Evolutionary conservation across 2,888 invertebrate species (phyloP).

Genomic region (Sesia apiformis): DNA sequence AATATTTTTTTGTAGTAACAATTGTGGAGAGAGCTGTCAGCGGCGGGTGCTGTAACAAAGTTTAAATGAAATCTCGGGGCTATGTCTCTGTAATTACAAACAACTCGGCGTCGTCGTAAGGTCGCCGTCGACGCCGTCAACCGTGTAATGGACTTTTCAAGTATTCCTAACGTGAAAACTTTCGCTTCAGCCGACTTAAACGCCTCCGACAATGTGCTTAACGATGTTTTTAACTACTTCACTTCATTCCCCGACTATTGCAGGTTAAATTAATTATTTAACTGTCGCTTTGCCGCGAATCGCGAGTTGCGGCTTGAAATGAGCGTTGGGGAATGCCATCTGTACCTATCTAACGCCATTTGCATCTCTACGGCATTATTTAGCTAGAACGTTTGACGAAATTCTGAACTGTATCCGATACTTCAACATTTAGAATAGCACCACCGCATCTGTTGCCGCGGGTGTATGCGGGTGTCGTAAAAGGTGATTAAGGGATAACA

Average conservation of each 20-base stretch:
- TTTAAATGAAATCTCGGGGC: slow-evolving; percentile 64
- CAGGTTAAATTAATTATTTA: slow-evolving; percentile 55
- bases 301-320: background rate
- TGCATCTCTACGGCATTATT: background rate
- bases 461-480: too few relatives aligned
- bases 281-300: slow-evolving; percentile 6
- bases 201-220: slow-evolving; percentile 65
- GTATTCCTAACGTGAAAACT: slow-evolving; percentile 70
- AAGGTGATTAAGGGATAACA: too few relatives aligned
- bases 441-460: too few relatives aligned
- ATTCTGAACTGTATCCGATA: background rate
- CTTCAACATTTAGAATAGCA: too few relatives aligned
- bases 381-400: background rate
- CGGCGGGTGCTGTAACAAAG: slow-evolving; percentile 51
- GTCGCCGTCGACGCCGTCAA: slow-evolving; percentile 50
- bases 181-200: slow-evolving; percentile 56
- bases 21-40: slow-evolving; percentile 46
- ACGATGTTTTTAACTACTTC: slow-evolving; percentile 68
- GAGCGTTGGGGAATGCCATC: background rate
- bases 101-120: slow-evolving; percentile 50
- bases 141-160: slow-evolving; percentile 72
- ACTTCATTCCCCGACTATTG: slow-evolving; percentile 51
- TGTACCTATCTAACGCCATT: background rate
- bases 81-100: slow-evolving; percentile 66
- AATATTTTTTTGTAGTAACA: slow-evolving; percentile 22